These are phyloP conservation scores for Nomada fucata DNA, from an alignment of 2,888 invertebrate genomes.

Conservation along the genomic window DNA sequence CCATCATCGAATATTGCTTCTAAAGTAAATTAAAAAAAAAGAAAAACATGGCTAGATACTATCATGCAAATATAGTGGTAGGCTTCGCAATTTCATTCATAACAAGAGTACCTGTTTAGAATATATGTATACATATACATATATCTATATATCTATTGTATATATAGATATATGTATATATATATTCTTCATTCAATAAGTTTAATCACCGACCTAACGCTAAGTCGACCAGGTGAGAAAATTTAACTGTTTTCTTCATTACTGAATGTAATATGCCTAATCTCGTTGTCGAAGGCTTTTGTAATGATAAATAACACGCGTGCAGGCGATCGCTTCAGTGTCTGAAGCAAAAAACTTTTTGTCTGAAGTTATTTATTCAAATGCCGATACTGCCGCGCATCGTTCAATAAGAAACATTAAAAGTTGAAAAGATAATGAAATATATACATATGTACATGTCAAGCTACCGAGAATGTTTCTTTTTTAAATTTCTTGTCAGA, in stretches of 20 bases:
- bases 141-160: no score
- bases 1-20: conserved; percentile 24
- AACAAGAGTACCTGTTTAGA: conserved; percentile 68
- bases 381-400: conserved; percentile 44
- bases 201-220: conserved; percentile 59
- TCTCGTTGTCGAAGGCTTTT: conserved; percentile 72
- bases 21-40: conserved; percentile 57
- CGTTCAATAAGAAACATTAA: conserved; percentile 45
- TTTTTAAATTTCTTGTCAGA: conserved; percentile 13
- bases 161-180: no score
- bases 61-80: conserved; percentile 61
- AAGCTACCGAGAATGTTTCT: conserved; percentile 42
- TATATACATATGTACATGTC: conserved; percentile 57
- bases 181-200: conserved; percentile 60
- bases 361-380: conserved; percentile 69
- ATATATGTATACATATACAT: conserved; percentile 31
- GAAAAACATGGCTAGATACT: conserved; percentile 38
- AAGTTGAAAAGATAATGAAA: conserved; percentile 49
- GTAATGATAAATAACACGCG: conserved; percentile 60
- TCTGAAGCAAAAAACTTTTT: conserved; percentile 54
- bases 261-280: conserved; percentile 63
- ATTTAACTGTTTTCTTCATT: conserved; percentile 58
- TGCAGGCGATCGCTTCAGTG: conserved; percentile 55
- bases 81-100: conserved; percentile 54
- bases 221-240: conserved; percentile 65